Percentiles rank a stretch among this genome's conserved stretches.
Evolutionary conservation across 2,888 invertebrate genomes (phyloP).

Genomic region (Diarsia mendica): DNA sequence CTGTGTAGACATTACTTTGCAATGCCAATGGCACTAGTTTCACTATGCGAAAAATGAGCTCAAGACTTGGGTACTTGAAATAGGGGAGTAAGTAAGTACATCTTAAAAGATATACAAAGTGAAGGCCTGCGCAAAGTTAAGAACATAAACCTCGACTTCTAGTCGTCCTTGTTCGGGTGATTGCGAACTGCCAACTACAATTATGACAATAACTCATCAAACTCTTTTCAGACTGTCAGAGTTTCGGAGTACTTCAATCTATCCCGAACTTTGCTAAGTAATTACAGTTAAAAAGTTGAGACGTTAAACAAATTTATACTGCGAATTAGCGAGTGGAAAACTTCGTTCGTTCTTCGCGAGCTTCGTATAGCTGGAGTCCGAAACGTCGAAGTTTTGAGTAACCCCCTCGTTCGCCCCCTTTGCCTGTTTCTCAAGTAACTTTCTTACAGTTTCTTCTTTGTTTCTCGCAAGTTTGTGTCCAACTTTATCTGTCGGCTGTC

Average conservation of each 20-base stretch:
- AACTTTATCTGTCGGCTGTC: constrained; percentile 80
- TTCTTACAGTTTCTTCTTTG: constrained; percentile 85
- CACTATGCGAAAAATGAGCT: constrained; percentile 6
- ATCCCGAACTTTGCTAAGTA: constrained; percentile 85
- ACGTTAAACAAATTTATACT: constrained; percentile 90
- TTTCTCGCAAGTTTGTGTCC: constrained; percentile 80
- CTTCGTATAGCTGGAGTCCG: constrained; percentile 83
- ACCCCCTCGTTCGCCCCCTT: constrained; percentile 76
- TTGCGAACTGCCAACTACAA: constrained; percentile 67
- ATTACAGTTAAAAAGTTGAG: constrained; percentile 90
- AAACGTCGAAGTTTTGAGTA: constrained; percentile 86
- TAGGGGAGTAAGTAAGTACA: neutral
- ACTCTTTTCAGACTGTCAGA: constrained; percentile 76
- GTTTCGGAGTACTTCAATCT: constrained; percentile 83
- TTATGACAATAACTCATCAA: constrained; percentile 79
- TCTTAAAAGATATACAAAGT: constrained; percentile 34
- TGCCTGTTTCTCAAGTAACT: constrained; percentile 80
- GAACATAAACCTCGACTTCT: constrained; percentile 52
- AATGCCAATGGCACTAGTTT: neutral
- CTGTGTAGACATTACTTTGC: neutral
- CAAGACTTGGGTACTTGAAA: neutral
- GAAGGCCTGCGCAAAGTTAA: constrained; percentile 39
- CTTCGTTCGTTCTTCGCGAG: constrained; percentile 71
- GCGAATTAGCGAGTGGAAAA: constrained; percentile 88
- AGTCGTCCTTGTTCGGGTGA: constrained; percentile 48